Evolutionary conservation across 2,113 vertebrate species (phyloP).

Genomic region (Synodontis membranacea): DNA sequence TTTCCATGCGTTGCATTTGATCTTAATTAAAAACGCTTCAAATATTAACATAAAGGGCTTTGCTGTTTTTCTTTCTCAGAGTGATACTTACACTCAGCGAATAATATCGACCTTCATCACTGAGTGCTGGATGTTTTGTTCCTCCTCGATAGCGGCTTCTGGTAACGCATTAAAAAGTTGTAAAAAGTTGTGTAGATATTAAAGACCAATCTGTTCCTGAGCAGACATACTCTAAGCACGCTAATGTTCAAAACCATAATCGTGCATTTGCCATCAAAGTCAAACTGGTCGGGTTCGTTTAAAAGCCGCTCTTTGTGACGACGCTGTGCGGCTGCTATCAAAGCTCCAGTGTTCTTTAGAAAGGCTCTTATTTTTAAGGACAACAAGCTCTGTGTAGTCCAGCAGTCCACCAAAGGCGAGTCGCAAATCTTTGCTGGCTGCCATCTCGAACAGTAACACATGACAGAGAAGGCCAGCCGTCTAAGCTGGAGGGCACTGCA

Average conservation of each 20-base stretch:
- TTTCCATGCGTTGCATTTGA: no score
- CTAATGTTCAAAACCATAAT: slow-evolving; percentile 48
- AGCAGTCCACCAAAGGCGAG: slow-evolving; percentile 31
- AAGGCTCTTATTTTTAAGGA: slow-evolving; percentile 37
- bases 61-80: not conserved
- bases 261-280: slow-evolving; percentile 55
- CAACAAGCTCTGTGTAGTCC: slow-evolving; percentile 39
- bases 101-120: not conserved
- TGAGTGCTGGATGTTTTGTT: not conserved
- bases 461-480: slow-evolving; percentile 40
- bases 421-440: slow-evolving; percentile 29
- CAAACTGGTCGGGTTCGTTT: slow-evolving; percentile 20
- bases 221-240: slow-evolving; percentile 48
- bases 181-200: slow-evolving; percentile 59
- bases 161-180: slow-evolving; percentile 64
- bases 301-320: slow-evolving; percentile 43
- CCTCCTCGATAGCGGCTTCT: slow-evolving; percentile 50
- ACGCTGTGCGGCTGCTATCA: slow-evolving; percentile 27
- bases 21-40: not conserved
- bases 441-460: slow-evolving; percentile 8
- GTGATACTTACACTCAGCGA: not conserved
- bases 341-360: slow-evolving; percentile 49
- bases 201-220: slow-evolving; percentile 61
- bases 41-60: no score
- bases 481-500: slow-evolving; percentile 58